Percentiles rank a stretch among this genome's conserved stretches.
phyloP scores from a whole-genome alignment of 1,140 invertebrate genomes.

The Hycleus cichorii region DNA sequence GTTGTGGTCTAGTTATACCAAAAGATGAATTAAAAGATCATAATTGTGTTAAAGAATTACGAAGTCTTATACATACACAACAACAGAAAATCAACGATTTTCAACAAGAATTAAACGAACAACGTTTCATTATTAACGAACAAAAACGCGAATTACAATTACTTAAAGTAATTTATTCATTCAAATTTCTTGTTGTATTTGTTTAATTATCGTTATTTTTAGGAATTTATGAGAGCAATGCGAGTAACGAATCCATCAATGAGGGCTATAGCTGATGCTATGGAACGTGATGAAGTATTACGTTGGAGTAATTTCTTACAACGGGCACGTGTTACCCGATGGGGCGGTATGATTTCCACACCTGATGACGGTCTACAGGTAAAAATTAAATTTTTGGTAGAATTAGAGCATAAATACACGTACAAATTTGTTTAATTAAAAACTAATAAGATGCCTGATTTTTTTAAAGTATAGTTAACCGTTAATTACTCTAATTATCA shows the following conservation, averaged over 20 bases:
- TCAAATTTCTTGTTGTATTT: not conserved
- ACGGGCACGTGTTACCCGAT: conserved; percentile 81
- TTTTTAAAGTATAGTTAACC: too few relatives aligned
- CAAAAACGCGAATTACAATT: conserved; percentile 81
- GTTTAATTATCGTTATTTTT: conserved; percentile 34
- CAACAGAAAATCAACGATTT: conserved; percentile 78
- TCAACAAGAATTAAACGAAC: conserved; percentile 77
- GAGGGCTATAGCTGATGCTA: conserved; percentile 80
- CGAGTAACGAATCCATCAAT: conserved; percentile 82
- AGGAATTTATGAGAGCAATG: conserved; percentile 86
- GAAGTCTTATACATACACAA: conserved; percentile 76
- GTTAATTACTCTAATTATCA: too few relatives aligned
- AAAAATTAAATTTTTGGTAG: conserved; percentile 7
- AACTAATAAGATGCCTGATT: too few relatives aligned
- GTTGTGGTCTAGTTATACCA: conserved; percentile 87
- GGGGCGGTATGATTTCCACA: conserved; percentile 97
- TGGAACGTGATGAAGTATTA: conserved; percentile 89
- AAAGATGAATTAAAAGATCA: conserved; percentile 93
- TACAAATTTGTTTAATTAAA: too few relatives aligned
- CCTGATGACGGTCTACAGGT: conserved; percentile 90
- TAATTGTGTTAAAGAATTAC: conserved; percentile 84
- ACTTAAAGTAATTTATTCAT: conserved; percentile 55
- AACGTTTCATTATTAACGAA: conserved; percentile 80
- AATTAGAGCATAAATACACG: too few relatives aligned
- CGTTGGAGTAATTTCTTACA: conserved; percentile 82